Base-by-base conservation (phyloP, 2,888 invertebrate species). In the Eupithecia centaureata region DNA sequence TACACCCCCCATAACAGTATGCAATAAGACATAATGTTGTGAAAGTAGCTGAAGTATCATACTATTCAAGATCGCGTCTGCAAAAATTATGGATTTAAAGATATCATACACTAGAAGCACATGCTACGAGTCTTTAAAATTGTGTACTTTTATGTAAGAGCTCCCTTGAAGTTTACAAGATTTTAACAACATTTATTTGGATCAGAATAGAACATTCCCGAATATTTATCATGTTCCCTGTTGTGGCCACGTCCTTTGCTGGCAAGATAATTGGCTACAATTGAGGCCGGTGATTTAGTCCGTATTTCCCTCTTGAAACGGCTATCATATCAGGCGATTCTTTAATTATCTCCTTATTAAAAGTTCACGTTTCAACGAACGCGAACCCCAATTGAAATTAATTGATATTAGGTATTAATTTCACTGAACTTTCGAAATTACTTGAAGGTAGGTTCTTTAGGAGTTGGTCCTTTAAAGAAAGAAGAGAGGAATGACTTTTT, bases 191-290 rank as follows among this genome's bases (percentile, higher is more conserved):
- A 18, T n/a, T 38, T 38, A n/a, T 38, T n/a, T 47, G 12, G 47
- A 47, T 10, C 10, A 10, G 10, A 18, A 18, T 22, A 47, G 10
- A 56, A 33, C 63, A 32, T 33, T 59, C 33, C 27, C 18, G 12
- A 47, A 47, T 47, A 18, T 22, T 22, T 22, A 47, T 12, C 8
- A 12, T 1, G 47, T 57, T 28, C 38, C 65, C 27, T 66, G 32
- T 56, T 72, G 57, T 62, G 67, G n/a, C 65, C 42, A 54, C 54
- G 59, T 54, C 71, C 60, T 72, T 61, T 65, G 52, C 75, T 72
- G 78, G 76, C 73, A 78, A 82, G 79, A 86, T 86, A 89, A 89
- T 89, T 89, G 88, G 81, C 80, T 76, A 76, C 89, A 89, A 89
- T 89, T 89, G 89, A 80, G 76, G 75, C 80, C 76, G 74, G 79